Evolutionary conservation across 2,113 vertebrate genomes (phyloP), one percentile per base, ranked within the genome.

Genomic region (Notarius lentiginosus): DNA sequence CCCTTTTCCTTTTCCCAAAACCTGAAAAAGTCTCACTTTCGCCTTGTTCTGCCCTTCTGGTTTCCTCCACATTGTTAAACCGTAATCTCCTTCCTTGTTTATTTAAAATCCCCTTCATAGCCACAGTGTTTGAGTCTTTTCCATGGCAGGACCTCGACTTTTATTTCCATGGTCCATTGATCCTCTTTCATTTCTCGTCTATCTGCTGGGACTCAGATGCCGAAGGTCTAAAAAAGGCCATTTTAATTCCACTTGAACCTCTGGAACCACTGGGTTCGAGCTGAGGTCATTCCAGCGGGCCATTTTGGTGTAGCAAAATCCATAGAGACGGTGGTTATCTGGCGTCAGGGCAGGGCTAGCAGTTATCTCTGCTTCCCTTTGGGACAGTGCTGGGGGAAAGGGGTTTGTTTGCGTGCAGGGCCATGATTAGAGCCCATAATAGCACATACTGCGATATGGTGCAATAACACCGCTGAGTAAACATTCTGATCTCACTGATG

Each of bases 371-470:
- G 76, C 27, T 60, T 55, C 30, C 65, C 88, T 84, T 58, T 76
- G 70, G 30, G 76, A 60, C 17, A 49, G 30, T 24, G 79, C 58
- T 61, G 41, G 34, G 51, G 27, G 58, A 61, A 66, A 53, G 49
- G 75, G 66, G 34, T 66, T 79, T 65, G 22, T 75, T 82, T 93
- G 90, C 84, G 70, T 94, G 93, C 90, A 22, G 60, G 82, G 30
- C 80, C 9, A n/a, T 87, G 85, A 93, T 94, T 91, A 92, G 55
- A 84, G 65, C 76, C 76, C 51, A 30, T 81, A 60, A 89, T 90
- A 88, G 84, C 56, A 58, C 65, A 51, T 84, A 70, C 61, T 47
- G 79, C 58, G 88, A 91, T 88, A 84, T 79, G 34, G 22, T 17
- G 55, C 79, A 82, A 87, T 80, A 88, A 73, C 34, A 73, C 51